Conservation (phyloP, 2,888 invertebrate species). For the Sarcophaga caerulescens region DNA sequence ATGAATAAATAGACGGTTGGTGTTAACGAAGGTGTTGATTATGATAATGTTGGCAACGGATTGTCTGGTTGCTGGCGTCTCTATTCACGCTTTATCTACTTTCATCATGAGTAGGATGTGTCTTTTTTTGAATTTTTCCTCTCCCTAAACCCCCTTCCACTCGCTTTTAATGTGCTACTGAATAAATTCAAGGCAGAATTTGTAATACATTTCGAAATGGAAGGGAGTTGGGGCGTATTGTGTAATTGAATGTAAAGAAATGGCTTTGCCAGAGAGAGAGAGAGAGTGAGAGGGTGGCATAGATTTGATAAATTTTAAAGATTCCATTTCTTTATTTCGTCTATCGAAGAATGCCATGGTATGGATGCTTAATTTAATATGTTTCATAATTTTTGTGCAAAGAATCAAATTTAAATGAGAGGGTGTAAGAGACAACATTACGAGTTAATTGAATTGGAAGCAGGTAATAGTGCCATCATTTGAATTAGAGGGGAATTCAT, state of each 20-base stretch:
- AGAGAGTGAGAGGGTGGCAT: constrained; percentile 50
- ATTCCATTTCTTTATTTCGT: constrained; percentile 21
- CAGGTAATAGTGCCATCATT: constrained; percentile 14
- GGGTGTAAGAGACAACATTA: not conserved
- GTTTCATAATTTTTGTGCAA: constrained; percentile 1
- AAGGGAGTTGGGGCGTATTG: not conserved
- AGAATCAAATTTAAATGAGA: not conserved
- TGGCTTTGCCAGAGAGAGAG: not conserved
- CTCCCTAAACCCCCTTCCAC: not conserved
- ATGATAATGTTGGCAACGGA: constrained; percentile 60
- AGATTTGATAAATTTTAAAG: constrained; percentile 34
- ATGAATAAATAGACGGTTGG: constrained; percentile 9
- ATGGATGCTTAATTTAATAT: constrained; percentile 33
- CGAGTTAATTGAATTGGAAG: constrained; percentile 40
- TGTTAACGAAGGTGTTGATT: constrained; percentile 66
- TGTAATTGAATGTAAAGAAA: constrained; percentile 44
- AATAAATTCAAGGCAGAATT: constrained; percentile 17
- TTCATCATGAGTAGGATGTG: constrained; percentile 68
- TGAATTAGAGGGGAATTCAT: not conserved
- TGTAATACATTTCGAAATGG: not conserved
- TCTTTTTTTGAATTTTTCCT: constrained; percentile 27
- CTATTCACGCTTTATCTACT: constrained; percentile 60
- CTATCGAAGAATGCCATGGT: constrained; percentile 25
- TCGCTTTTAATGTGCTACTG: not conserved
- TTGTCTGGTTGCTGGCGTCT: constrained; percentile 57